Base-by-base conservation (phyloP, 2,888 invertebrate genomes). In the Orthosia cruda region DNA sequence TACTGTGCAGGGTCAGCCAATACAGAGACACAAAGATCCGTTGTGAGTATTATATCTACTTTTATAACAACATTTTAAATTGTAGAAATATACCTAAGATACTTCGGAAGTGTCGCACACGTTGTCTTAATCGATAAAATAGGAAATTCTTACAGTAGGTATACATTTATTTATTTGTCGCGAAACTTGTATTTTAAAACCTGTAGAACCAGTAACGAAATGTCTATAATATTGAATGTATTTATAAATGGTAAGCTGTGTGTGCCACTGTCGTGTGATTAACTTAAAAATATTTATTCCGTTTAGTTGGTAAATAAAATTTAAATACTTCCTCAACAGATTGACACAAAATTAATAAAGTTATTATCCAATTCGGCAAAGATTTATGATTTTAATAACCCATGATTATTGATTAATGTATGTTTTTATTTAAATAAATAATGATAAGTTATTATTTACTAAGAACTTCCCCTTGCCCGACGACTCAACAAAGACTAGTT, bases 201-300 rank as follows among this genome's bases (percentile, higher is more conserved):
- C 49, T 64, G 81, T 50, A 45, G 54, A 77, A 75, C 67, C 63
- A 77, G 77, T 70, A 67, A 67, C 45, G 13, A 55, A 66, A 65
- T 65, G 1, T 9, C 9, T 40, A 32, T 57, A 52, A 47, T 45
- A 50, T 49, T 20, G 49, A 79, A 55, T 26, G 47, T 9, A 66
- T 69, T 52, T 4, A 69, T 69, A 50, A 55, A 68, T 61, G 40
- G 32, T 70, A n/a, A 54, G 67, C 59, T 59, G 9, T 9, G 32
- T 57, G 63, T 40, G 40, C n/a, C n/a, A n/a, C n/a, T 16, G 23
- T 18, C 47, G 9, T 64, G 26, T 65, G 16, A 62, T 58, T 50
- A 58, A 45, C 20, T 54, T 58, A 9, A 23, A 45, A 55, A 54
- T 15, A 15, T 57, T 63, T 16, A 72, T 65, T 49, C 58, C 13